These are phyloP conservation scores for Laothoe populi DNA, from an alignment of 2,888 invertebrate genomes.

Conservation along the genomic window DNA sequence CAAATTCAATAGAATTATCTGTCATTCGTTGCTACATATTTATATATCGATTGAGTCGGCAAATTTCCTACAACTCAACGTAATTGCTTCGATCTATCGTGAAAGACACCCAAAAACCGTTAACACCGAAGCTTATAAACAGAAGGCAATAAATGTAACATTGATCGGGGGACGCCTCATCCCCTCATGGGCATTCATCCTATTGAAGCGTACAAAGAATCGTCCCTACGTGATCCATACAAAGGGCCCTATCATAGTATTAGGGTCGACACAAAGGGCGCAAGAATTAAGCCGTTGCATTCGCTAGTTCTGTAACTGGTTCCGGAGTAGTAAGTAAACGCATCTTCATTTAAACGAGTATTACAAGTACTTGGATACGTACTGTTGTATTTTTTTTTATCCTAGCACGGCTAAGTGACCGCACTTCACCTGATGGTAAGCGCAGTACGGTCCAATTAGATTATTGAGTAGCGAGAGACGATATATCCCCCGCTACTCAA, in stretches of 20 bases:
- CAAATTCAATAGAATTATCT: too few relatives aligned
- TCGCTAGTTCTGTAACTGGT: constrained; percentile 15
- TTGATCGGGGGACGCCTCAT: constrained; percentile 2
- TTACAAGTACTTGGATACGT: not conserved
- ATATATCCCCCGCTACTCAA: too few relatives aligned
- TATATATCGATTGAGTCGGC: too few relatives aligned
- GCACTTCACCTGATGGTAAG: too few relatives aligned
- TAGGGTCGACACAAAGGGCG: constrained; percentile 22
- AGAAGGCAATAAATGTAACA: constrained; percentile 7
- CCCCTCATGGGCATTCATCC: constrained; percentile 26
- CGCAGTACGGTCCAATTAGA: too few relatives aligned
- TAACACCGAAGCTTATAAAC: constrained; percentile 1
- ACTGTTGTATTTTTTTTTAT: too few relatives aligned
- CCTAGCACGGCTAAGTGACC: too few relatives aligned
- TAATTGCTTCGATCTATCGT: too few relatives aligned
- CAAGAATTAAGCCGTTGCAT: constrained; percentile 49
- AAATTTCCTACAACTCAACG: too few relatives aligned
- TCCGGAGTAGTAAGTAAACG: not conserved
- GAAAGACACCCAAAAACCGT: constrained; percentile 16
- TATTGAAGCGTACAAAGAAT: constrained; percentile 59
- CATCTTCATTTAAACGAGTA: not conserved
- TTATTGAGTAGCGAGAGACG: too few relatives aligned
- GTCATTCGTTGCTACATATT: too few relatives aligned
- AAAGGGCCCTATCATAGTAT: constrained; percentile 61
- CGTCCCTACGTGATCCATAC: constrained; percentile 70